Conservation (phyloP, 2,888 invertebrate species). For the Lissonota sp. region DNA sequence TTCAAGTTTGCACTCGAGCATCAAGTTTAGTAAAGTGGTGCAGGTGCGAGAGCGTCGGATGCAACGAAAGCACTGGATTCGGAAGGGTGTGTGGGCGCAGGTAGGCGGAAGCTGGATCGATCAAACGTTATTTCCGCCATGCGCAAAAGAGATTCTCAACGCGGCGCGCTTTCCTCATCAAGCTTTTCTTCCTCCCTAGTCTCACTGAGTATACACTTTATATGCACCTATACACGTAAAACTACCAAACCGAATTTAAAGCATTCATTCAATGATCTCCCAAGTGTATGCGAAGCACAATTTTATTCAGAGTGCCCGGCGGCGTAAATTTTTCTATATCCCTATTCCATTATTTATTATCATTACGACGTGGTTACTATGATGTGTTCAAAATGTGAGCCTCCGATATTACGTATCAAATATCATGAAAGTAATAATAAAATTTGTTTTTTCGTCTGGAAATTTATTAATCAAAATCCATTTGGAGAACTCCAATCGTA, state of each 20-base stretch:
- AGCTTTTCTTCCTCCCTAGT: background rate
- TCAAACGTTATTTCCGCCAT: constrained; percentile 73
- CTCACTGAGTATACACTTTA: background rate
- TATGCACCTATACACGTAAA: constrained; percentile 37
- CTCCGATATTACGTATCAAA: too few relatives aligned
- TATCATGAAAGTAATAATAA: too few relatives aligned
- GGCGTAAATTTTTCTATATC: constrained; percentile 6
- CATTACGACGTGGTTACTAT: background rate
- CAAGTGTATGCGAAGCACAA: constrained; percentile 35
- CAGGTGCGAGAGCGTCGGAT: constrained; percentile 12
- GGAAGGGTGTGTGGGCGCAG: constrained; percentile 21
- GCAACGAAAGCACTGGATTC: constrained; percentile 26
- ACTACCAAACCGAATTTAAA: constrained; percentile 44
- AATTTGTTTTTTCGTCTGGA: too few relatives aligned
- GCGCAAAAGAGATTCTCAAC: constrained; percentile 64
- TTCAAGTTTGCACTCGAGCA: constrained; percentile 18
- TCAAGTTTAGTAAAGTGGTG: constrained; percentile 14
- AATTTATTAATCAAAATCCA: too few relatives aligned
- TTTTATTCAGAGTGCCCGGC: constrained; percentile 12
- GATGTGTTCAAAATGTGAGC: too few relatives aligned
- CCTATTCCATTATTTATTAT: background rate
- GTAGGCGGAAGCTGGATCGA: constrained; percentile 72
- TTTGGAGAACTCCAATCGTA: too few relatives aligned
- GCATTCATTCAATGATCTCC: constrained; percentile 59
- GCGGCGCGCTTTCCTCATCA: background rate